Percentiles rank a stretch among this genome's conserved stretches.
Conservation (phyloP, 2,113 vertebrate genomes). For the Odontesthes bonariensis region DNA sequence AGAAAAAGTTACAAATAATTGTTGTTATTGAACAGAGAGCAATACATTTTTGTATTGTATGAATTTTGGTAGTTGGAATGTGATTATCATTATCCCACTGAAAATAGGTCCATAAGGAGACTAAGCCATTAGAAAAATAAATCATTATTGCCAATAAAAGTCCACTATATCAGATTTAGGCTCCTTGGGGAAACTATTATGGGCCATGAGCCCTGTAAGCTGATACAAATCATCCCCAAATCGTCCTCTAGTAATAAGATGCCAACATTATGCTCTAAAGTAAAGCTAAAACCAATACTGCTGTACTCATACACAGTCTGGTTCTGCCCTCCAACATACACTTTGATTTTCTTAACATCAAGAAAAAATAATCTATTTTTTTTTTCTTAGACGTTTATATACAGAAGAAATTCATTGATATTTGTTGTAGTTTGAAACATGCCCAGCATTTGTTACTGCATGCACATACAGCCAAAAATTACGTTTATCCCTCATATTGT, state of each 20-base stretch:
- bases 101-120: slow-evolving; percentile 39
- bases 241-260: slow-evolving; percentile 23
- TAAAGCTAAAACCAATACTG: slow-evolving; percentile 19
- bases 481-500: too few relatives aligned
- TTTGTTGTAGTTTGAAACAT: too few relatives aligned
- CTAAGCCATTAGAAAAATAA: slow-evolving; percentile 55
- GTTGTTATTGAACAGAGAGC: slow-evolving; percentile 16
- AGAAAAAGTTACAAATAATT: slow-evolving; percentile 1
- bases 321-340: slow-evolving; percentile 3
- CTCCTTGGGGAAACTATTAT: slow-evolving; percentile 63
- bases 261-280: slow-evolving; percentile 21
- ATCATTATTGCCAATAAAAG: slow-evolving; percentile 65
- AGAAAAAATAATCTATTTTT: not conserved
- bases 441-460: too few relatives aligned
- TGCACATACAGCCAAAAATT: too few relatives aligned
- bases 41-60: slow-evolving; percentile 25
- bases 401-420: too few relatives aligned
- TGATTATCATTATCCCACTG: slow-evolving; percentile 44
- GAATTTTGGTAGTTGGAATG: slow-evolving; percentile 27
- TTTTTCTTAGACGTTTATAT: not conserved
- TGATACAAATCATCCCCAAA: slow-evolving; percentile 62
- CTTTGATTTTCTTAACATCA: not conserved
- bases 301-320: not conserved
- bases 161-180: slow-evolving; percentile 56
- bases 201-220: slow-evolving; percentile 53